phyloP scores from a whole-genome alignment of 2,797 vertebrate genomes.

The Clangula hyemalis region DNA sequence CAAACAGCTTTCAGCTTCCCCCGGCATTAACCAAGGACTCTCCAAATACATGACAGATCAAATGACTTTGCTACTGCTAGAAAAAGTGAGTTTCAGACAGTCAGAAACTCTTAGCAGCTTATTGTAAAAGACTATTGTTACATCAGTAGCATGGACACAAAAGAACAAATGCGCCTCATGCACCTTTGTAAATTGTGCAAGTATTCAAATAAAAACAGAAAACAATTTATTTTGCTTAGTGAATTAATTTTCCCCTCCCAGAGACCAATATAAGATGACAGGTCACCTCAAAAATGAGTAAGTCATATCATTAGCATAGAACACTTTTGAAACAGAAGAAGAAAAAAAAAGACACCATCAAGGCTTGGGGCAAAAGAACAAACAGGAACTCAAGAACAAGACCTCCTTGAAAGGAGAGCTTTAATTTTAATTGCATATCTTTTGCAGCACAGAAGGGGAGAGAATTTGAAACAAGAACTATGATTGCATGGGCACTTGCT shows the following conservation, averaged over 20 bases:
- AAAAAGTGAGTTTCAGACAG: background rate
- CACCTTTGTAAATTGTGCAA: background rate
- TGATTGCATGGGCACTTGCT: conserved; percentile 18
- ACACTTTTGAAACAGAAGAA: background rate
- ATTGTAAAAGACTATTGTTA: background rate
- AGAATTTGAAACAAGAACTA: background rate
- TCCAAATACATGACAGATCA: background rate
- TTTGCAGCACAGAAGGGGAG: background rate
- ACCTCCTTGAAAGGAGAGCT: background rate
- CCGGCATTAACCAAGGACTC: background rate
- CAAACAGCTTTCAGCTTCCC: background rate
- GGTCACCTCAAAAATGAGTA: background rate
- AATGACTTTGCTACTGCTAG: background rate
- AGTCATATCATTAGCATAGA: background rate
- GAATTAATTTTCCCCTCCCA: background rate
- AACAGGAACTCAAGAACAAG: background rate
- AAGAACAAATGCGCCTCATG: background rate
- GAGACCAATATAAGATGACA: background rate
- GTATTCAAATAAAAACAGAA: background rate
- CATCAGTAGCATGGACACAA: background rate
- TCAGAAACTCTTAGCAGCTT: background rate
- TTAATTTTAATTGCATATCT: background rate
- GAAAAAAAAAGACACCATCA: background rate
- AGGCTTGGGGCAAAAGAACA: background rate
- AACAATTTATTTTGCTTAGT: background rate